Conservation (phyloP, 2,113 vertebrate genomes). For the Talpa occidentalis region DNA sequence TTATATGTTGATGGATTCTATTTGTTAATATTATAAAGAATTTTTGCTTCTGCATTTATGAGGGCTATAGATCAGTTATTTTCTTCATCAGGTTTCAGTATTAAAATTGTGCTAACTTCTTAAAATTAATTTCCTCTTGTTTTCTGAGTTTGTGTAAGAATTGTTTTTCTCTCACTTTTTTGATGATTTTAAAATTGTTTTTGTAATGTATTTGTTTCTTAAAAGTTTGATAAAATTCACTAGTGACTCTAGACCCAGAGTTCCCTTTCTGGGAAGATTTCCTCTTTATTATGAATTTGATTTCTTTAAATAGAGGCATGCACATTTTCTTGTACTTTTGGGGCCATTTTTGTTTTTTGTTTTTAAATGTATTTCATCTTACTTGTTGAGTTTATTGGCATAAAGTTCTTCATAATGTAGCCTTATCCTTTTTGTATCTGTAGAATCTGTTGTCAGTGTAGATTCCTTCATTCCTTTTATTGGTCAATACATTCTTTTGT, state of each 20-base stretch:
- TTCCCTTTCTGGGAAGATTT: conserved; percentile 14
- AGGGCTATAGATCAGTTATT: background rate
- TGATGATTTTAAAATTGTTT: background rate
- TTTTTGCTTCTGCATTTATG: background rate
- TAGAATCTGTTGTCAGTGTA: background rate
- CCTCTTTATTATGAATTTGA: conserved; percentile 25
- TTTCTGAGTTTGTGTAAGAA: conserved; percentile 39
- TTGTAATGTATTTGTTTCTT: background rate
- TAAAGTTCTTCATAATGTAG: conserved; percentile 22
- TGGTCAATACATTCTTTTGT: background rate
- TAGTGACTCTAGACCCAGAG: background rate
- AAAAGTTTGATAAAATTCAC: conserved; percentile 56
- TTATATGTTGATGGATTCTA: conserved; percentile 43
- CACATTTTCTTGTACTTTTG: conserved; percentile 15
- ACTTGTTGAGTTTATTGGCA: conserved; percentile 24
- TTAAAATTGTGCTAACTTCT: conserved; percentile 2
- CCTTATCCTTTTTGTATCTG: conserved; percentile 27
- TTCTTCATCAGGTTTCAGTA: conserved; percentile 26
- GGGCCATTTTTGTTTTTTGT: conserved; percentile 37
- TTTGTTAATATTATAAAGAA: background rate
- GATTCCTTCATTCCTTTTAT: conserved; percentile 40
- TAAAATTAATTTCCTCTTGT: background rate
- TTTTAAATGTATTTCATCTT: conserved; percentile 60
- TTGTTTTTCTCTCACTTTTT: background rate
- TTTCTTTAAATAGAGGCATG: conserved; percentile 44